Base-by-base conservation (phyloP, 1,140 invertebrate genomes). In the Goniozus legneri region DNA sequence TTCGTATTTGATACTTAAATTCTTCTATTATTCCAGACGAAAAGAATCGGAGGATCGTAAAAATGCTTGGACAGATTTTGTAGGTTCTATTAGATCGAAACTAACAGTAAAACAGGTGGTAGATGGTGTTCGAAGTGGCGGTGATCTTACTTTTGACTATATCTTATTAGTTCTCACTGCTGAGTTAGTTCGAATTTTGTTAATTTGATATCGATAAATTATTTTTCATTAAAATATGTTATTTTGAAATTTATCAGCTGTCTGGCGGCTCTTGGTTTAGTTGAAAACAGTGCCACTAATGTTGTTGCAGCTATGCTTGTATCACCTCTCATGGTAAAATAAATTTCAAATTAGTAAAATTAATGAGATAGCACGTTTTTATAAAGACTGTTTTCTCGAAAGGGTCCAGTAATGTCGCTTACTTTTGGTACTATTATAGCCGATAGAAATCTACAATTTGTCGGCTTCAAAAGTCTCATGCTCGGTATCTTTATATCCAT, bases 221-320 rank as follows among this genome's bases (percentile, higher is more conserved):
- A 20, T 45, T 38, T n/a, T n/a, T n/a, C n/a, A 34, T 19, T 24
- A 22, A 44, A 30, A 31, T 13, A 35, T 7, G 32, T 10, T 27
- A 6, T 27, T 27, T 31, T 41, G 14, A n/a, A n/a, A 32, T 55
- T 54, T 55, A 60, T 33, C 14, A 75, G 73, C 58, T 77, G 70
- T 52, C 54, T 86, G n/a, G 82, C 84, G 20, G 80, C 83, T 6
- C 77, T 91, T 41, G 89, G 89, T 10, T 72, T 93, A 22, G 77
- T 89, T 2, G 89, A 93, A 65, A 85, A 89, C 64, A 90, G 83
- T 49, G 83, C 88, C 2, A 87, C 90, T 1, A 85, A 89, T 60
- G 82, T 92, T 41, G 88, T 91, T 18, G 89, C 90, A 13, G 88
- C 87, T 34, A 93, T 93, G 90, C 73, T 93, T 49, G 86, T 92